Evolutionary conservation across 2,113 vertebrate genomes (phyloP).

Genomic region (Salvelinus namaycush): DNA sequence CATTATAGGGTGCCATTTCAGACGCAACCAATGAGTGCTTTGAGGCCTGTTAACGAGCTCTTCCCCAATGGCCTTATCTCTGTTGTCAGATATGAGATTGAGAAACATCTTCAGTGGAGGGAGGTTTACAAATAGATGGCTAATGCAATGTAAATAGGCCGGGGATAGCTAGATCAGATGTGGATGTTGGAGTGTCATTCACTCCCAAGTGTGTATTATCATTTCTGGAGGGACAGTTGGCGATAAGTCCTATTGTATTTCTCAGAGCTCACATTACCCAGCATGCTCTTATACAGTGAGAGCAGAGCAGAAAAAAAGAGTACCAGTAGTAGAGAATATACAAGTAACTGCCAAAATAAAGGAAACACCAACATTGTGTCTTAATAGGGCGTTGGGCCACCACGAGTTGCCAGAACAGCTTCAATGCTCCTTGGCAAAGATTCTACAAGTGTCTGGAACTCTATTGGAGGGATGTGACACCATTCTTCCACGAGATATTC

Average conservation of each 20-base stretch:
- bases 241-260: not conserved
- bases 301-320: not conserved
- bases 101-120: no score
- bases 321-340: not conserved
- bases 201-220: not conserved
- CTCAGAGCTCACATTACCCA: constrained; percentile 34
- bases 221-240: not conserved
- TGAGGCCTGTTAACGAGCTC: constrained; percentile 10
- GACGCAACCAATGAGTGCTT: not conserved
- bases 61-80: constrained; percentile 23
- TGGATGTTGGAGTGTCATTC: not conserved
- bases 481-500: no score
- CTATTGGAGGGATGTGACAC: no score
- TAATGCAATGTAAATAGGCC: not conserved
- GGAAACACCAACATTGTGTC: no score
- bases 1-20: no score
- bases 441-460: no score
- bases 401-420: no score
- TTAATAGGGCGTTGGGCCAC: no score
- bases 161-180: constrained; percentile 2
- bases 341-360: no score
- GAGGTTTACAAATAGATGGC: not conserved
- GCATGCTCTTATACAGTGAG: constrained; percentile 9
- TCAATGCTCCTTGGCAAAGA: no score
- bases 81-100: not conserved